Evolutionary conservation across 2,888 invertebrate species (phyloP), one percentile per base, ranked within the genome.

Genomic region (Pseudanteris insignis): DNA sequence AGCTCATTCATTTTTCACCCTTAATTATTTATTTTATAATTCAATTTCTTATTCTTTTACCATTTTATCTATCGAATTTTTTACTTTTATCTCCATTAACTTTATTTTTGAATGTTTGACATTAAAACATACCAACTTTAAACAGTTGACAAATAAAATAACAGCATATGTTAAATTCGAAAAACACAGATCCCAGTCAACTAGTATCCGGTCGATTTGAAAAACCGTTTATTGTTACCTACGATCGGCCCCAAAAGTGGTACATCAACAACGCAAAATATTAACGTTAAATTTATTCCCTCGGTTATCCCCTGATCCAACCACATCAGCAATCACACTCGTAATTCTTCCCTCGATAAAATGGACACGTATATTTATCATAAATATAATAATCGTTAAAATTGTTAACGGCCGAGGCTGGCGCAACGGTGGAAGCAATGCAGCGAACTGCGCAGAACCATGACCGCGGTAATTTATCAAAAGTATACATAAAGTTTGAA

Each of bases 251-350:
- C 48, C 63, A 55, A 50, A 44, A 55, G 61, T 63, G 58, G 54
- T 47, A 57, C 58, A 63, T 58, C 62, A 63, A 63, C 63, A 63
- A 63, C 58, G 30, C 30, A 63, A 55, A 63, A n/a, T n/a, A 29
- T 47, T 50, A 63, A 63, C 50, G 44, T 30, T 58, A 53, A 30
- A 32, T 38, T 47, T 46, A 28, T 18, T n/a, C 13, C 14, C 9
- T 25, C 28, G 2, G 6, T 26, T 26, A 8, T 5, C 26, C n/a
- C 2, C 9, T 26, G 21, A 21, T 7, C 7, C 21, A 7, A 7
- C 21, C 26, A n/a, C 6, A n/a, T n/a, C n/a, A 26, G n/a, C 4
- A 6, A 9, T 9, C 26, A n/a, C 26, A n/a, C 13, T 12, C 44
- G 10, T 11, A 15, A 8, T 11, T 14, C 18, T 15, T 14, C 6